phyloP scores from a whole-genome alignment of 2,888 invertebrate species.

The Pristionchus exspectatus region DNA sequence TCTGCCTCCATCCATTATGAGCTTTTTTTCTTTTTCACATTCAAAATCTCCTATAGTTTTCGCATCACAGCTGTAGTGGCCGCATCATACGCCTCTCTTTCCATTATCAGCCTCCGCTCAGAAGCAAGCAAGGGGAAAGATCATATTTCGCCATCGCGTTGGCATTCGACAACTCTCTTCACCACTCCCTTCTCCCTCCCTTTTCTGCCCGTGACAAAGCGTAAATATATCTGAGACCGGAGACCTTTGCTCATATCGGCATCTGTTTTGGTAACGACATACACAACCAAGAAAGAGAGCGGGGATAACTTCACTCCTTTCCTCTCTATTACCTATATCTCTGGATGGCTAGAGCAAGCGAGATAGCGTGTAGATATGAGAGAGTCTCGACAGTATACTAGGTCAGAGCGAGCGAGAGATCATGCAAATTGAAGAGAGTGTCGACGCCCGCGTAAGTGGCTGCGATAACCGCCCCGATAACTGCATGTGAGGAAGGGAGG shows the following conservation, averaged over 20 bases:
- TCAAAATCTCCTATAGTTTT: background rate
- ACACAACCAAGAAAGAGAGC: background rate
- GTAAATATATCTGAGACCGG: background rate
- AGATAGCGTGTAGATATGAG: background rate
- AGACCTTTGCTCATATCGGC: background rate
- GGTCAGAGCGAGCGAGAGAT: background rate
- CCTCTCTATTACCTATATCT: background rate
- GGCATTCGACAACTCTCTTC: background rate
- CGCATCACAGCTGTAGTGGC: background rate
- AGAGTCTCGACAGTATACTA: background rate
- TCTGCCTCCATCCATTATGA: no score
- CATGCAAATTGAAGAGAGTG: background rate
- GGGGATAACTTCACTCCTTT: background rate
- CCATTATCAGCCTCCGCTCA: background rate
- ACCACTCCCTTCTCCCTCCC: background rate
- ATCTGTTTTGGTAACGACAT: conserved; percentile 12
- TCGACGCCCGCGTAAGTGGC: conserved; percentile 14
- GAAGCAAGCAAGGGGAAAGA: conserved; percentile 18
- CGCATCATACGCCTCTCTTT: background rate
- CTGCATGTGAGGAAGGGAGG: background rate
- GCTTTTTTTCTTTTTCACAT: background rate
- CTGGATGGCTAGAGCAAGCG: background rate
- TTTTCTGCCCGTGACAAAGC: background rate
- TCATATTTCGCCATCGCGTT: conserved; percentile 12
- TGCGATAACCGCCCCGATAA: background rate